Percentiles rank a stretch among this genome's conserved stretches.
These are phyloP conservation scores for Apeira syringaria DNA, from an alignment of 2,888 invertebrate species.

Conservation along the genomic window DNA sequence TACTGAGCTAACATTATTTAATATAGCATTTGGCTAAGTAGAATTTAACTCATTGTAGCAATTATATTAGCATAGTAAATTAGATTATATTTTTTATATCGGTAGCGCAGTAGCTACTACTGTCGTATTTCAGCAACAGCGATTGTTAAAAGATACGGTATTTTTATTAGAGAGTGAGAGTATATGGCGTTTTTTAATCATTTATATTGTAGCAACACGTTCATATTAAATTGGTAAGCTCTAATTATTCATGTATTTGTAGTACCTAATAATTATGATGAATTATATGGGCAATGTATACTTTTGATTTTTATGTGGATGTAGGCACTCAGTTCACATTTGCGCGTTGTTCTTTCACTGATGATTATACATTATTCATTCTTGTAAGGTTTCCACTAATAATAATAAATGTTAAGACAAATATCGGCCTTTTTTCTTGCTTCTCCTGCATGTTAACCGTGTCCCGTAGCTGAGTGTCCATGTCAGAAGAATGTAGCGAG, in stretches of 20 bases:
- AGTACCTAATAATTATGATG: constrained; percentile 37
- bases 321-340: constrained; percentile 51
- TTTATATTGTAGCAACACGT: constrained; percentile 38
- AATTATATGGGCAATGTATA: constrained; percentile 44
- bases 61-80: constrained; percentile 11
- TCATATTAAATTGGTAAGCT: constrained; percentile 26
- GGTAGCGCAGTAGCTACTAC: constrained; percentile 32
- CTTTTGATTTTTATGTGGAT: constrained; percentile 77
- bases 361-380: constrained; percentile 48
- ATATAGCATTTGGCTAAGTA: constrained; percentile 20
- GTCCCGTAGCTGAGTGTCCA: constrained; percentile 36
- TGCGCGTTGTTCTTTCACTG: constrained; percentile 49
- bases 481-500: constrained; percentile 7
- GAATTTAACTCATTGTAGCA: constrained; percentile 14
- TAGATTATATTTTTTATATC: constrained; percentile 26
- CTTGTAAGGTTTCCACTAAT: constrained; percentile 73
- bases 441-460: constrained; percentile 72
- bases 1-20: constrained; percentile 14
- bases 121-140: constrained; percentile 39
- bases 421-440: constrained; percentile 77
- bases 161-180: constrained; percentile 24
- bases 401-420: constrained; percentile 76
- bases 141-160: constrained; percentile 28
- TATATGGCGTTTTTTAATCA: constrained; percentile 34
- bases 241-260: constrained; percentile 36